These are phyloP conservation scores for Pollimyrus isidori DNA, from an alignment of 2,113 vertebrate genomes.

Conservation along the genomic window DNA sequence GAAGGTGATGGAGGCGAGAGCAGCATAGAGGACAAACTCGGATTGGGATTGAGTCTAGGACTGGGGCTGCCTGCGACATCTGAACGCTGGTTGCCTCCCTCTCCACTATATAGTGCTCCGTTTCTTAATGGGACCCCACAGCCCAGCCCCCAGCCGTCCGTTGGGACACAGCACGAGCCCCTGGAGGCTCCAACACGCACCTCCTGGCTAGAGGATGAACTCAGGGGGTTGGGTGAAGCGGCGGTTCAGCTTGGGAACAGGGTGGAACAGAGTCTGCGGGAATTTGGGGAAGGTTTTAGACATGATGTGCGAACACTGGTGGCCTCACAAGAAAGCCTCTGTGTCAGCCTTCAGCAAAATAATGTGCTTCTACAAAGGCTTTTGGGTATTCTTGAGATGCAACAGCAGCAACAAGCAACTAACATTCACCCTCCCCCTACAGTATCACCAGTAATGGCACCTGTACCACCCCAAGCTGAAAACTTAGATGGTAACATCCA, in stretches of 20 bases:
- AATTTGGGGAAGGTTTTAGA: conserved; percentile 61
- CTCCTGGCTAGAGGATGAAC: conserved; percentile 68
- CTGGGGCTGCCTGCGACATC: conserved; percentile 66
- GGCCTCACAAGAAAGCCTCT: conserved; percentile 62
- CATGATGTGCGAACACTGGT: conserved; percentile 63
- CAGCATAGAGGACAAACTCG: conserved; percentile 67
- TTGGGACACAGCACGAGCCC: conserved; percentile 58
- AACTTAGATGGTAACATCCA: conserved; percentile 46
- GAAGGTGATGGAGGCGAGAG: conserved; percentile 57
- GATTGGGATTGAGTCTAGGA: conserved; percentile 59
- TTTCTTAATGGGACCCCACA: conserved; percentile 68
- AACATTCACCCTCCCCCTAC: conserved; percentile 41
- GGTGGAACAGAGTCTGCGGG: conserved; percentile 60
- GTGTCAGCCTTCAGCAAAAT: conserved; percentile 65
- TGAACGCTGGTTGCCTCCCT: conserved; percentile 68
- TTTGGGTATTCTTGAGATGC: conserved; percentile 62
- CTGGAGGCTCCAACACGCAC: conserved; percentile 56
- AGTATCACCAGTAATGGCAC: conserved; percentile 26
- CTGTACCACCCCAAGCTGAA: conserved; percentile 47
- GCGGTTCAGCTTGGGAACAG: conserved; percentile 63
- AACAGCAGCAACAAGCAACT: conserved; percentile 44
- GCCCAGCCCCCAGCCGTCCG: conserved; percentile 63
- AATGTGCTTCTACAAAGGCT: conserved; percentile 66
- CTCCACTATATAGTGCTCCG: conserved; percentile 66
- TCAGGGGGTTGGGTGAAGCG: conserved; percentile 61